A percentile compares a stretch with the other conserved stretches of the same genome.
phyloP scores from a whole-genome alignment of 2,797 vertebrate genomes.

The Trachurus trachurus region DNA sequence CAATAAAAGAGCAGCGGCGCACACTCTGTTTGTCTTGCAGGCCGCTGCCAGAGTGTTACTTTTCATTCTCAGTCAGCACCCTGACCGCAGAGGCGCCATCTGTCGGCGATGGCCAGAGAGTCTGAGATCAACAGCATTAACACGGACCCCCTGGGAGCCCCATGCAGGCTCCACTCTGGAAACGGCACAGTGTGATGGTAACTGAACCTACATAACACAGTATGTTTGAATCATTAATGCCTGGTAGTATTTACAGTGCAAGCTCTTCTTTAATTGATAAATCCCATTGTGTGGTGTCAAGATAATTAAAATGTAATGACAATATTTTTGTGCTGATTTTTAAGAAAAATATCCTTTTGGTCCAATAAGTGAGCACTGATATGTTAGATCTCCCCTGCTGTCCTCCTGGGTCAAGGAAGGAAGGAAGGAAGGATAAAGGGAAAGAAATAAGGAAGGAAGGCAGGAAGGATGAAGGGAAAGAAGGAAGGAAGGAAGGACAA shows the following conservation, averaged over 20 bases:
- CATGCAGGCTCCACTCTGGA: constrained; percentile 27
- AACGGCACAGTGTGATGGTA: constrained; percentile 26
- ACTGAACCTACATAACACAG: neutral
- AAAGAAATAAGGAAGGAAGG: too few species aligned
- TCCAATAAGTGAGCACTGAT: neutral
- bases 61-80: constrained; percentile 34
- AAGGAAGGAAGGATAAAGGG: too few species aligned
- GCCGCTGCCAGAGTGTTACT: constrained; percentile 22
- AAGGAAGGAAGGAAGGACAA: too few species aligned
- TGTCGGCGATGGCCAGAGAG: constrained; percentile 46
- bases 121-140: constrained; percentile 30
- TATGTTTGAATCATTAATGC: neutral
- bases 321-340: neutral
- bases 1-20: constrained; percentile 38
- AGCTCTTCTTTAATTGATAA: neutral
- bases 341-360: too few species aligned
- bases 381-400: too few species aligned
- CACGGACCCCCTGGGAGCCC: constrained; percentile 14
- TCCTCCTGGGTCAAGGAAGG: too few species aligned
- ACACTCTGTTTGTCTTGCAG: constrained; percentile 2
- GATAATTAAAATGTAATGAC: neutral
- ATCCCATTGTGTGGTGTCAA: neutral
- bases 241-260: neutral
- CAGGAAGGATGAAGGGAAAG: too few species aligned
- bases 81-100: constrained; percentile 46